phyloP scores from a whole-genome alignment of 2,888 invertebrate genomes.

The Nomada ruficornis region DNA sequence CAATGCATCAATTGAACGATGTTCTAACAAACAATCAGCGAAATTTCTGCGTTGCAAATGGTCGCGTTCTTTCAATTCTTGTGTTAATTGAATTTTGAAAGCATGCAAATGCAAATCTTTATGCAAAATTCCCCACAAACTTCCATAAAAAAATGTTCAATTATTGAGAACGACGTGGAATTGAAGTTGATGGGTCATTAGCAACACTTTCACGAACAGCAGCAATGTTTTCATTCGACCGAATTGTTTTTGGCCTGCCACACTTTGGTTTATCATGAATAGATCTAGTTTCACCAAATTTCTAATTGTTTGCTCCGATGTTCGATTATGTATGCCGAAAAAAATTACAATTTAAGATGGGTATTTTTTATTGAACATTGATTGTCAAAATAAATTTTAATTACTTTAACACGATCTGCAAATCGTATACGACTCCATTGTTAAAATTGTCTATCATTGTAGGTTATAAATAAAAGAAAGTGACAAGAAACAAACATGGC shows the following conservation, averaged over 20 bases:
- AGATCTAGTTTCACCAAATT: constrained; percentile 13
- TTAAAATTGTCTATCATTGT: constrained; percentile 6
- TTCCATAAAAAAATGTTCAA: constrained; percentile 10
- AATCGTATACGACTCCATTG: not conserved
- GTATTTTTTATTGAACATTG: not conserved
- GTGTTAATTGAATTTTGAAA: not conserved
- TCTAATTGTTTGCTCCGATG: constrained; percentile 4
- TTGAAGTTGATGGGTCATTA: constrained; percentile 5
- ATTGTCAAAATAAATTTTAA: not conserved
- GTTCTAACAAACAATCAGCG: constrained; percentile 13
- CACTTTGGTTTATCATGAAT: not conserved
- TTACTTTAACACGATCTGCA: constrained; percentile 5
- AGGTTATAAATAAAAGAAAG: not conserved
- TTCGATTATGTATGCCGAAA: not conserved
- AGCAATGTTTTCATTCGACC: no score
- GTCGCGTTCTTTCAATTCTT: not conserved
- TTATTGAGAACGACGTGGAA: constrained; percentile 13
- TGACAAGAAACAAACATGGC: not conserved
- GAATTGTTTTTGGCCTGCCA: not conserved
- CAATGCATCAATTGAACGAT: constrained; percentile 17
- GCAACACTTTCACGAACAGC: not conserved
- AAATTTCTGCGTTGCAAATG: not conserved
- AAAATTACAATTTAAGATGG: not conserved
- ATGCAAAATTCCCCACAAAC: constrained; percentile 4
- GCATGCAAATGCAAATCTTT: not conserved